phyloP scores from a whole-genome alignment of 2,797 vertebrate genomes.

The Spinibarbus caldwelli region DNA sequence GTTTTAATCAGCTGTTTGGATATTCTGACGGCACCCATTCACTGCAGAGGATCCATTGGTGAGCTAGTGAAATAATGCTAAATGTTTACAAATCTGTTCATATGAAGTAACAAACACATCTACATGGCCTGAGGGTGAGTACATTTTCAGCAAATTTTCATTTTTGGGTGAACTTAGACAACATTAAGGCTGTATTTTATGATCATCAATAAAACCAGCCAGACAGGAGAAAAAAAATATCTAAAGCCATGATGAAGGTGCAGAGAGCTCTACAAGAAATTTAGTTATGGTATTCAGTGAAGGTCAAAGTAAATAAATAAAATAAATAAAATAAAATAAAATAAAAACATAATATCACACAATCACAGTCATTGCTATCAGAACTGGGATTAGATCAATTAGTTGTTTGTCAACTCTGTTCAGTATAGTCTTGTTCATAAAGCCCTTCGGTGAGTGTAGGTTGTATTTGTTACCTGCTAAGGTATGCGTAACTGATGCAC shows the following conservation, averaged over 20 bases:
- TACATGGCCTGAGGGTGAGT: not conserved
- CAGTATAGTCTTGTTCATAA: not conserved
- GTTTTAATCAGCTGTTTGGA: not conserved
- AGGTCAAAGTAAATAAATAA: too few species aligned
- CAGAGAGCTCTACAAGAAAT: not conserved
- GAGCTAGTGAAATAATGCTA: not conserved
- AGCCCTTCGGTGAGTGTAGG: not conserved
- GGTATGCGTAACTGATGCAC: constrained; percentile 95
- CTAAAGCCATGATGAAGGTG: not conserved
- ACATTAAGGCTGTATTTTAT: not conserved
- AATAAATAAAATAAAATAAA: too few species aligned
- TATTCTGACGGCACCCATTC: not conserved
- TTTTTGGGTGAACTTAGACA: not conserved
- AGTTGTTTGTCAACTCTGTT: not conserved
- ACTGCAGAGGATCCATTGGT: not conserved
- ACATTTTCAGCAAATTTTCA: not conserved
- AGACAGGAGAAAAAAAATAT: not conserved
- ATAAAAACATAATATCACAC: not conserved
- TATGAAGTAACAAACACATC: not conserved
- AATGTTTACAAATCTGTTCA: not conserved
- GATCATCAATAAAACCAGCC: not conserved
- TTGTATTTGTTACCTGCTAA: constrained; percentile 83
- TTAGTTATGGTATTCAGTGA: not conserved
- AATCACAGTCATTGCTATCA: not conserved
- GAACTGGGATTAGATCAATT: not conserved